Conservation (phyloP, 2,113 vertebrate genomes). For the Eulemur rufifrons region DNA sequence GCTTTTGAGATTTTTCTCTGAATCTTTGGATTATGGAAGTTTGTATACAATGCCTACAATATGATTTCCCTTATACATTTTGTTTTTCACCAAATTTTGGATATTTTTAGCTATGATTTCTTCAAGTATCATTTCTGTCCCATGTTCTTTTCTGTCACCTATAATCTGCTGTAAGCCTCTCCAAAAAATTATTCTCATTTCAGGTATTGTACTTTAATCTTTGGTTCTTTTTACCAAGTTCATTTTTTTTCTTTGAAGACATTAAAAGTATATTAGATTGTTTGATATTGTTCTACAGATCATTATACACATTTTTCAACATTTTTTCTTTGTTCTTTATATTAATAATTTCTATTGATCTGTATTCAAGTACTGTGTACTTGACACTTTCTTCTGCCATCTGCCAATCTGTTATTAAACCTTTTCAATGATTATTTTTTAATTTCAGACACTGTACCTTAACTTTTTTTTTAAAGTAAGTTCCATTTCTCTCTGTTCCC, state of each 20-base stretch:
- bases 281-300: neutral
- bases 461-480: neutral
- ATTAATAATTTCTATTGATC: neutral
- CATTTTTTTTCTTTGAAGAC: neutral
- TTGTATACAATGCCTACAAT: neutral
- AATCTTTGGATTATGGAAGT: neutral
- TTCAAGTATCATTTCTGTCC: constrained; percentile 24
- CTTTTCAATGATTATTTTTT: neutral
- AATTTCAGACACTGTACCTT: neutral
- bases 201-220: neutral
- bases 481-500: neutral
- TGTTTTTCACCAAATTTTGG: neutral
- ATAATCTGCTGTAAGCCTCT: neutral
- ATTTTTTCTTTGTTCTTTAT: neutral
- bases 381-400: neutral
- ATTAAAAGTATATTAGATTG: neutral
- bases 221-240: constrained; percentile 10
- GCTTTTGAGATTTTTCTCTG: neutral
- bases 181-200: constrained; percentile 21
- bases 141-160: neutral
- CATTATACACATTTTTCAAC: neutral
- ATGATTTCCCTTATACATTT: neutral
- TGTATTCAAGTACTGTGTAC: neutral
- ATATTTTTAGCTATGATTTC: constrained; percentile 38
- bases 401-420: neutral